Evolutionary conservation across 2,888 invertebrate species (phyloP).

Genomic region (Pycnomerus fuliginosus): DNA sequence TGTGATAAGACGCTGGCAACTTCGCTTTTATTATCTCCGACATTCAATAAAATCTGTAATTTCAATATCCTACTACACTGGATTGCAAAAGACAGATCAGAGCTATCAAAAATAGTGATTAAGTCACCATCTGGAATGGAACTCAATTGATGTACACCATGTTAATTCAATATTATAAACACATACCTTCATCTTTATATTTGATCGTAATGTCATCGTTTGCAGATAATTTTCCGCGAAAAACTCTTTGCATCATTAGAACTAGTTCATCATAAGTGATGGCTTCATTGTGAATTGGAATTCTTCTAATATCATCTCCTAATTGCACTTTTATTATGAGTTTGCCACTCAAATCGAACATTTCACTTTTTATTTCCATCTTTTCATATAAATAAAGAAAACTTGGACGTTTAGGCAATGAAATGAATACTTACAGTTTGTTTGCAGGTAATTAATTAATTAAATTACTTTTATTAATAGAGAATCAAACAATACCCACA

Average conservation of each 20-base stretch:
- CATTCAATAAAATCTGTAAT: slow-evolving; percentile 60
- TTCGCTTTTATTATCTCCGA: slow-evolving; percentile 43
- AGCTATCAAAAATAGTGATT: slow-evolving; percentile 69
- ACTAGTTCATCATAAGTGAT: slow-evolving; percentile 69
- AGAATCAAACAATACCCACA: too few relatives aligned
- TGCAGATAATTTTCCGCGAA: slow-evolving; percentile 61
- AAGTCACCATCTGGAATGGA: slow-evolving; percentile 64
- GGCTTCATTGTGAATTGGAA: slow-evolving; percentile 71
- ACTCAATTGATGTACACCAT: slow-evolving; percentile 11
- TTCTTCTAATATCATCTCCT: slow-evolving; percentile 66
- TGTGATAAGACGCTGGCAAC: slow-evolving; percentile 32
- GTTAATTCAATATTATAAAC: slow-evolving; percentile 10
- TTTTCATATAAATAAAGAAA: too few relatives aligned
- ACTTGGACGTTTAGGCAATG: too few relatives aligned
- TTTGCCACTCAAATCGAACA: slow-evolving; percentile 55
- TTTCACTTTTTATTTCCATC: slow-evolving; percentile 49
- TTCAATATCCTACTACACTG: slow-evolving; percentile 66
- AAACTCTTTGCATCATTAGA: slow-evolving; percentile 72
- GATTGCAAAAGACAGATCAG: slow-evolving; percentile 69
- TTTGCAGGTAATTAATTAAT: too few relatives aligned
- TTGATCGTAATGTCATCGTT: slow-evolving; percentile 69
- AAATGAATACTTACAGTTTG: too few relatives aligned
- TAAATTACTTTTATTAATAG: too few relatives aligned
- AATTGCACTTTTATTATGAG: slow-evolving; percentile 60
- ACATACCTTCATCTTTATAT: slow-evolving; percentile 69